phyloP scores from a whole-genome alignment of 2,797 vertebrate genomes.

The Strix occidentalis region DNA sequence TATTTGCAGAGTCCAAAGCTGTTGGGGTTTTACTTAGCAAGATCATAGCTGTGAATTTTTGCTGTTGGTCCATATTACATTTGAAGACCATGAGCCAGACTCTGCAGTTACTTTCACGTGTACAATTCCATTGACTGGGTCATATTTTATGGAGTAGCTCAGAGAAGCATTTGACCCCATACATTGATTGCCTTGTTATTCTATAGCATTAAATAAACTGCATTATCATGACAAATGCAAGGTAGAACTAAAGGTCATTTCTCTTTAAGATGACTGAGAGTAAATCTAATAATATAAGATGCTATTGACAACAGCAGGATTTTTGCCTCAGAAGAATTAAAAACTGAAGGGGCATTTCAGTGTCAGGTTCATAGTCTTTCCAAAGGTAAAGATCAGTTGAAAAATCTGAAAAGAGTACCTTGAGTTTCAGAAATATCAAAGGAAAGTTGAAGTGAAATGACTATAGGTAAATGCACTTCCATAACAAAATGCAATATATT shows the following conservation, averaged over 20 bases:
- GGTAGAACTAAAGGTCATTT: slow-evolving; percentile 43
- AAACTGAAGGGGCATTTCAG: not conserved
- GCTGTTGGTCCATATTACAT: slow-evolving; percentile 1
- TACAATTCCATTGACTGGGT: not conserved
- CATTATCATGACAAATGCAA: not conserved
- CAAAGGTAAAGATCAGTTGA: not conserved
- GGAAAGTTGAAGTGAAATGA: slow-evolving; percentile 36
- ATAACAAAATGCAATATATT: slow-evolving; percentile 49
- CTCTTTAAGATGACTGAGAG: slow-evolving; percentile 4
- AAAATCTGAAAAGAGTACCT: not conserved
- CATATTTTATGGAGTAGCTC: not conserved
- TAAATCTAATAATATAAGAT: not conserved
- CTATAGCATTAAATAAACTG: slow-evolving; percentile 33
- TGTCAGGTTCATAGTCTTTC: not conserved
- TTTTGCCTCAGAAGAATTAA: slow-evolving; percentile 4
- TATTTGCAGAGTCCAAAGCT: slow-evolving; percentile 65
- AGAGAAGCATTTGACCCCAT: not conserved
- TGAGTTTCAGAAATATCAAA: not conserved
- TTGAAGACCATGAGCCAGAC: not conserved
- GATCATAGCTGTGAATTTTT: slow-evolving; percentile 43
- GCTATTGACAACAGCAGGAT: not conserved
- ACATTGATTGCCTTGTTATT: not conserved
- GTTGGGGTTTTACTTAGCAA: slow-evolving; percentile 19
- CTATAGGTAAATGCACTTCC: slow-evolving; percentile 47
- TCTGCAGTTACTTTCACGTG: not conserved